A percentile compares a stretch with the other conserved stretches of the same genome.
These are phyloP conservation scores for Ophion obscuratus DNA, from an alignment of 2,888 invertebrate genomes.

Conservation along the genomic window DNA sequence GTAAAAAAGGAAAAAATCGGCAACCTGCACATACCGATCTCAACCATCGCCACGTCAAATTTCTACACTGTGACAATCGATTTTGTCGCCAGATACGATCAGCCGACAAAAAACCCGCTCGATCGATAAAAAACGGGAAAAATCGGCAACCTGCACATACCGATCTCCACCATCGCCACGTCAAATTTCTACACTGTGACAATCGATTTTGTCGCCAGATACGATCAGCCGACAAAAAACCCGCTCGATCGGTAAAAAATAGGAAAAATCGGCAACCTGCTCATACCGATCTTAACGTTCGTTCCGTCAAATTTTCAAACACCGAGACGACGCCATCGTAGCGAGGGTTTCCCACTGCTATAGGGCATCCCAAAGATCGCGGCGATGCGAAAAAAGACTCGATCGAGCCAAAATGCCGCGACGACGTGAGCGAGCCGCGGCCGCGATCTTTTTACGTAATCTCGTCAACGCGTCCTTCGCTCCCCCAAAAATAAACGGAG, in stretches of 20 bases:
- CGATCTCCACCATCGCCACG: neutral
- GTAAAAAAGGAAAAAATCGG: neutral
- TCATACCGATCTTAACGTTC: neutral
- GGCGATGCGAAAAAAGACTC: conserved; percentile 15
- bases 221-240: neutral
- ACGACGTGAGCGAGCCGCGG: conserved; percentile 29
- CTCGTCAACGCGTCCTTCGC: conserved; percentile 57
- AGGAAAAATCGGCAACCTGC: neutral
- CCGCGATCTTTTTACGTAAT: conserved; percentile 67
- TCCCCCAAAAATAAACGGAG: conserved; percentile 71
- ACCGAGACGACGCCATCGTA: too few relatives aligned
- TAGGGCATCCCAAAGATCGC: neutral
- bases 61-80: neutral
- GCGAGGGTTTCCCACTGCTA: too few relatives aligned
- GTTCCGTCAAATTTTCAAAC: too few relatives aligned
- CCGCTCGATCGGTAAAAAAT: neutral
- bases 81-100: neutral
- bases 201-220: neutral
- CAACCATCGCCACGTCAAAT: neutral
- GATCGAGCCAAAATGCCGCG: conserved; percentile 8
- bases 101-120: neutral
- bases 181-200: neutral
- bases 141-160: neutral
- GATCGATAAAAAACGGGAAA: neutral
- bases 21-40: neutral